phyloP scores from a whole-genome alignment of 1,140 invertebrate species.

The Kradibia gibbosae region DNA sequence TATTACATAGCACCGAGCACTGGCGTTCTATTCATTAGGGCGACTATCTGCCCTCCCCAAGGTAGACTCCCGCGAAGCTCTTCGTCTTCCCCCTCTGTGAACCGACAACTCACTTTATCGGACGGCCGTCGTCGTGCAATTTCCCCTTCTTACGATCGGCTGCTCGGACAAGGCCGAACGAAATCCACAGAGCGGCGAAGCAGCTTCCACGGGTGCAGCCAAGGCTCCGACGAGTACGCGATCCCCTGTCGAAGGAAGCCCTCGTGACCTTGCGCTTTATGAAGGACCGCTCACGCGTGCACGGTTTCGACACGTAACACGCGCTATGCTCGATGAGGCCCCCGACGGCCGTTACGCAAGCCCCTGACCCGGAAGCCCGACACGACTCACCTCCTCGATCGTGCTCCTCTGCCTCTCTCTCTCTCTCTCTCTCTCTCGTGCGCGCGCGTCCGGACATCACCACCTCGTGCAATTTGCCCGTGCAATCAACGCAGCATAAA shows the following conservation, averaged over 20 bases:
- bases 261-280: not conserved
- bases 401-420: not conserved
- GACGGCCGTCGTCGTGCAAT: not conserved
- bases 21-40: too few species aligned
- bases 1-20: too few species aligned
- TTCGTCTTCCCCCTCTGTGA: too few species aligned
- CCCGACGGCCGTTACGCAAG: not conserved
- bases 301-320: slow-evolving; percentile 8
- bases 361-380: not conserved
- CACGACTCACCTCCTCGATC: not conserved
- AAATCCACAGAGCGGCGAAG: too few species aligned
- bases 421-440: too few species aligned
- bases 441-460: not conserved
- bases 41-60: too few species aligned
- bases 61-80: not conserved
- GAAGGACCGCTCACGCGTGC: not conserved
- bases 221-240: not conserved
- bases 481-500: not conserved
- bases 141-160: not conserved
- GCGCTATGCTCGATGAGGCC: not conserved
- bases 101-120: not conserved
- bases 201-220: not conserved
- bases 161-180: too few species aligned
- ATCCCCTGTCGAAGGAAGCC: not conserved
- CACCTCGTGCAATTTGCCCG: not conserved